Evolutionary conservation across 2,888 invertebrate species (phyloP).

Genomic region (Lithophane socia): DNA sequence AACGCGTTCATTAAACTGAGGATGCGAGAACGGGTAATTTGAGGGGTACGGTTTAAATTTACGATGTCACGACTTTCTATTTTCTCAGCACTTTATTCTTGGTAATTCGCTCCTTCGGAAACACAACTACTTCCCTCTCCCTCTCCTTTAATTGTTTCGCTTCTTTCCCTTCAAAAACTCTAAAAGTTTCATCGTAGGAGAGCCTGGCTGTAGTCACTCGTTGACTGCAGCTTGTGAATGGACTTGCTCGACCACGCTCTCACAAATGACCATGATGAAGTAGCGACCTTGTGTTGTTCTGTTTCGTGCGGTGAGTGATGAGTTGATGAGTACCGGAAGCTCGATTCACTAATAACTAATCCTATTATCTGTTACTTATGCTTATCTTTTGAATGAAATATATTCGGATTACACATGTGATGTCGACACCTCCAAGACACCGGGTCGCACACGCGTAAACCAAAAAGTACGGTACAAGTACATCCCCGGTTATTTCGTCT

Average conservation of each 20-base stretch:
- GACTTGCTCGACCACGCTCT: conserved; percentile 36
- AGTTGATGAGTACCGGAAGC: conserved; percentile 11
- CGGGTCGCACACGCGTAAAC: too few species aligned
- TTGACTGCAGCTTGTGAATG: conserved; percentile 10
- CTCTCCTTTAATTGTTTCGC: not conserved
- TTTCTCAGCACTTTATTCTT: not conserved
- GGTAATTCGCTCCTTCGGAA: not conserved
- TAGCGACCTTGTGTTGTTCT: conserved; percentile 9
- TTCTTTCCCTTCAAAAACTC: not conserved
- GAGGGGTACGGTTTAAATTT: not conserved
- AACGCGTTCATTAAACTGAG: not conserved
- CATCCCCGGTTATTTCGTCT: too few species aligned
- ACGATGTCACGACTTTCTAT: not conserved
- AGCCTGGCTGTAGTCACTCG: conserved; percentile 9
- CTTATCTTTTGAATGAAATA: not conserved
- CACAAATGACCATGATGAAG: not conserved
- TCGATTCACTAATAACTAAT: not conserved
- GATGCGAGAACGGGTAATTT: not conserved
- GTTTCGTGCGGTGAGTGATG: conserved; percentile 26
- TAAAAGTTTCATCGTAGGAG: conserved; percentile 6
- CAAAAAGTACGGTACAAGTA: too few species aligned
- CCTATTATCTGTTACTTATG: not conserved
- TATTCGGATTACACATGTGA: not conserved
- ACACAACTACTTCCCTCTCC: not conserved
- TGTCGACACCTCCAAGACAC: too few species aligned